Evolutionary conservation across 2,797 vertebrate genomes (phyloP).

Genomic region (Trichosurus vulpecula): DNA sequence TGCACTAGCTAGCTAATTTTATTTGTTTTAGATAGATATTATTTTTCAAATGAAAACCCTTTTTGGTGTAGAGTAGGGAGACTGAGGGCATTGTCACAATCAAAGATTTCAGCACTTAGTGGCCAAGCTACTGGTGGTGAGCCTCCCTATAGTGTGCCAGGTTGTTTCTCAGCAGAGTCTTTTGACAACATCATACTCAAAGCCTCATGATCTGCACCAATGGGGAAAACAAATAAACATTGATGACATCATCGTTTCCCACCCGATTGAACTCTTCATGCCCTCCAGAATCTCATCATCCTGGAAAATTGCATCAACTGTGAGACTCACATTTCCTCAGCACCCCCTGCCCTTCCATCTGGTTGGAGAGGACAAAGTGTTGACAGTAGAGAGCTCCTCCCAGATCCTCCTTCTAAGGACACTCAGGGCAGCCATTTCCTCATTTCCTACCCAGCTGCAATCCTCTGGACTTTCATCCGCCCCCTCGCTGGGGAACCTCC

Average conservation of each 20-base stretch:
- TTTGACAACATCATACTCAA: background rate
- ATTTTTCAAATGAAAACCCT: background rate
- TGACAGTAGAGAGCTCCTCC: background rate
- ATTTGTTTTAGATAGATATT: background rate
- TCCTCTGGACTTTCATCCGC: background rate
- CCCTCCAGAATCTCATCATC: background rate
- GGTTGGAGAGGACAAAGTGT: background rate
- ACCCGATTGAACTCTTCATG: too few relatives aligned
- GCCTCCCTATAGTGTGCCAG: background rate
- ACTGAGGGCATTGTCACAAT: background rate
- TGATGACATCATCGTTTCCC: background rate
- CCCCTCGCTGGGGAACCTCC: background rate
- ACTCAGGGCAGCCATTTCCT: background rate
- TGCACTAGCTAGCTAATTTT: background rate
- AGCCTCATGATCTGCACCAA: too few relatives aligned
- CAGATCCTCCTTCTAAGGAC: background rate
- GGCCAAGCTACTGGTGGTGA: background rate
- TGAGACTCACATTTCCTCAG: background rate
- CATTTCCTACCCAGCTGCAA: background rate
- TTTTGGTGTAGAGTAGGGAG: background rate
- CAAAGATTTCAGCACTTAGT: background rate
- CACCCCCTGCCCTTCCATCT: background rate
- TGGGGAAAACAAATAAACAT: background rate
- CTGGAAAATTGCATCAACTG: background rate
- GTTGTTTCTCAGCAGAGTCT: background rate